Percentiles rank a stretch among this genome's conserved stretches.
Evolutionary conservation across 1,140 invertebrate species (phyloP).

Genomic region (Eurosta solidaginis): DNA sequence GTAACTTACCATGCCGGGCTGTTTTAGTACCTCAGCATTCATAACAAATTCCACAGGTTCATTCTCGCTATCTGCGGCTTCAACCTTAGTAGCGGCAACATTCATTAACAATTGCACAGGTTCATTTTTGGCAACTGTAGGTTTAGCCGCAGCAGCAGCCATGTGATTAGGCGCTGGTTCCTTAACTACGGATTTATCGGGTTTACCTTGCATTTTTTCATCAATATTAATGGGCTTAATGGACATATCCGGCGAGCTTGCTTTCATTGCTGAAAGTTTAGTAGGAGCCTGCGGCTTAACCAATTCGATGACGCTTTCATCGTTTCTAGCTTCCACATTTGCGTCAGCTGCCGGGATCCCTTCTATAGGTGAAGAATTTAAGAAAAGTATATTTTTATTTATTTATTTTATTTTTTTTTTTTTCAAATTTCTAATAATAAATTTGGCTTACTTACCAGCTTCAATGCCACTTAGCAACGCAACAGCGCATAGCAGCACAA

Average conservation of each 20-base stretch:
- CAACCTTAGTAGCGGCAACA: too few species aligned
- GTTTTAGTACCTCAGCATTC: not conserved
- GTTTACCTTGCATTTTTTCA: not conserved
- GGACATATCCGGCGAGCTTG: not conserved
- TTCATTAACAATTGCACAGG: not conserved
- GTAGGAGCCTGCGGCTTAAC: not conserved
- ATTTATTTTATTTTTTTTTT: not conserved
- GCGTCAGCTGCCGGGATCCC: not conserved
- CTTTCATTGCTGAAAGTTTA: not conserved
- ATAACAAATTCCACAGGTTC: not conserved
- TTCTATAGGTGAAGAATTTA: not conserved
- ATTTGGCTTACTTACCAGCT: constrained; percentile 9
- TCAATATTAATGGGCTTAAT: not conserved
- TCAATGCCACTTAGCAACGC: not conserved
- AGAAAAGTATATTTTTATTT: not conserved
- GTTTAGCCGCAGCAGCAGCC: not conserved
- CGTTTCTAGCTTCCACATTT: not conserved
- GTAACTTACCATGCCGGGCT: constrained; percentile 27
- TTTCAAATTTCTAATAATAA: not conserved
- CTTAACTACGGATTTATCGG: not conserved
- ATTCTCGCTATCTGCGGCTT: not conserved
- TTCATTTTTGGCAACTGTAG: not conserved
- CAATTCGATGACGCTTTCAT: not conserved
- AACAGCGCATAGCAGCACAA: constrained; percentile 12
- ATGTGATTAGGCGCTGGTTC: not conserved